These are phyloP conservation scores for Schizopygopsis pylzovi DNA, from an alignment of 2,797 vertebrate species.

Conservation along the genomic window DNA sequence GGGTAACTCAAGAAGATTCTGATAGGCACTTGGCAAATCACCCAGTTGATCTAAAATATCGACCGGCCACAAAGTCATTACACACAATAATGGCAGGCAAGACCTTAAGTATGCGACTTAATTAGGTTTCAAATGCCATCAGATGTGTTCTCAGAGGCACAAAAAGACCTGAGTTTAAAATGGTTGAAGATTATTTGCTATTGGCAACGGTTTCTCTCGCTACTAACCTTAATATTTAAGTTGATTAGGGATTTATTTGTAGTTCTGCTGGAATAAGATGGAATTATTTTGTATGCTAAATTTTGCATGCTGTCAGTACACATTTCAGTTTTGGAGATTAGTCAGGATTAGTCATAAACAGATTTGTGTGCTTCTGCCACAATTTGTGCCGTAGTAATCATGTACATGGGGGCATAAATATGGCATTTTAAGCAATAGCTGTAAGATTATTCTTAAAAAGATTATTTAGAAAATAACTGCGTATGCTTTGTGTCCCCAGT, in stretches of 20 bases:
- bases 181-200: constrained; percentile 25
- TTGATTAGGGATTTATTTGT: constrained; percentile 30
- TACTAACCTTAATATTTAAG: constrained; percentile 9
- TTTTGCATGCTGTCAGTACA: constrained; percentile 23
- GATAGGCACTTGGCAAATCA: constrained; percentile 83
- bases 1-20: constrained; percentile 82
- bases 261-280: constrained; percentile 23
- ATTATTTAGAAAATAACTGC: constrained; percentile 60
- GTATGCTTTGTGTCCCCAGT: constrained; percentile 56
- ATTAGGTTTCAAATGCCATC: constrained; percentile 82
- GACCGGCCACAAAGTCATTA: constrained; percentile 83
- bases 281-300: constrained; percentile 26
- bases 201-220: not conserved
- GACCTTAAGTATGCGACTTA: constrained; percentile 85
- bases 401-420: constrained; percentile 7
- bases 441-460: constrained; percentile 57
- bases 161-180: constrained; percentile 58
- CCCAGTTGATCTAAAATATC: constrained; percentile 87
- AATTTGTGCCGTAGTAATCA: constrained; percentile 5
- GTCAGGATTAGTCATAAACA: constrained; percentile 44
- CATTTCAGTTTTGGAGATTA: constrained; percentile 42
- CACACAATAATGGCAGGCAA: constrained; percentile 81
- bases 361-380: constrained; percentile 39
- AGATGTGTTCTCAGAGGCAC: constrained; percentile 68
- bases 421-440: constrained; percentile 43